These are phyloP conservation scores for Diglossa brunneiventris DNA, from an alignment of 2,113 vertebrate genomes.

Conservation along the genomic window DNA sequence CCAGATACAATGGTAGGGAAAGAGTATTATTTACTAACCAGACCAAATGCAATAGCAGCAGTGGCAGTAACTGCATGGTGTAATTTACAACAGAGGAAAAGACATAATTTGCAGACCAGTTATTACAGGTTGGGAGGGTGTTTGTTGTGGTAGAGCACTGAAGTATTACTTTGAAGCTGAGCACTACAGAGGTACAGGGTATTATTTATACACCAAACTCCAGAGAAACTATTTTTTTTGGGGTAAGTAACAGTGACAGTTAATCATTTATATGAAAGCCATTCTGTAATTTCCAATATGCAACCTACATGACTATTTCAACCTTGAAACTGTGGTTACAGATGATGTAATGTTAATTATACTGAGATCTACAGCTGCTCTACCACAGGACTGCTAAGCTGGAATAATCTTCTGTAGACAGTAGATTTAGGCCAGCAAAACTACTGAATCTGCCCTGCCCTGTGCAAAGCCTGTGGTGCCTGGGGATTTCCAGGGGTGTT, in stretches of 20 bases:
- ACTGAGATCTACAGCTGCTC: not conserved
- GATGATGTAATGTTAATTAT: constrained; percentile 53
- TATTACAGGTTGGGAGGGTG: constrained; percentile 39
- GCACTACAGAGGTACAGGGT: not conserved
- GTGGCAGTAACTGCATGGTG: not conserved
- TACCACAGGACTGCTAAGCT: not conserved
- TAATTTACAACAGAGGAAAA: constrained; percentile 57
- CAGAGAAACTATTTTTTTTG: constrained; percentile 38
- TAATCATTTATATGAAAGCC: constrained; percentile 24
- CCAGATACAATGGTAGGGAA: constrained; percentile 15
- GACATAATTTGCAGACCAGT: constrained; percentile 20
- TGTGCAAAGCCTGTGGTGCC: not conserved
- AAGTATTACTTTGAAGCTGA: constrained; percentile 27
- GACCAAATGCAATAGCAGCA: not conserved
- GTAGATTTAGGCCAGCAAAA: not conserved
- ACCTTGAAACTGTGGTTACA: not conserved
- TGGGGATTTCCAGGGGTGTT: not conserved
- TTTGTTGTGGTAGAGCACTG: not conserved
- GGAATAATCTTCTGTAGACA: not conserved
- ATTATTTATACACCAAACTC: constrained; percentile 42
- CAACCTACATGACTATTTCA: constrained; percentile 21
- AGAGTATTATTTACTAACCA: constrained; percentile 45
- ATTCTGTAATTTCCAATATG: constrained; percentile 48
- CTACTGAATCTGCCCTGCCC: not conserved
- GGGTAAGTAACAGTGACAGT: constrained; percentile 23